Base-by-base conservation (phyloP, 2,797 vertebrate genomes). In the Tarsius wallacei region DNA sequence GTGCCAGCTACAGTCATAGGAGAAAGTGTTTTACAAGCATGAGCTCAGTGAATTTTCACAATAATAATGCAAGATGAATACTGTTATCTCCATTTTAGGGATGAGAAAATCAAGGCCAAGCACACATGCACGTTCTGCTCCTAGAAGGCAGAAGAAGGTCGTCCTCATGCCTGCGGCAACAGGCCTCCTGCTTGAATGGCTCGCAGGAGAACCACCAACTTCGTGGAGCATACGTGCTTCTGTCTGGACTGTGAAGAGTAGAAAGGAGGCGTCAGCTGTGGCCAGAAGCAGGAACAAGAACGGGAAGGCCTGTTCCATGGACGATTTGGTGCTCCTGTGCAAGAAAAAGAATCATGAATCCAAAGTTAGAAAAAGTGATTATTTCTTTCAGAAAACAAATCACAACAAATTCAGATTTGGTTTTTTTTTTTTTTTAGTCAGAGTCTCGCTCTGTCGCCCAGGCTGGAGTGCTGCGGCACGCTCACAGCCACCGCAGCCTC, bases 311-410 rank as follows among this genome's bases (percentile, higher is more conserved):
- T 82, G 71, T 16, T 49, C 49, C 28, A 13, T 4, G 13, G 16
- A 26, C 17, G 74, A 1, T 80, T 68, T 9, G 53, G 51, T 9
- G 3, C 0, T 28, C 42, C 11, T 59, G 0, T 31, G 76, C 77
- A 66, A 93, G 57, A 93, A 93, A 92, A 93, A 70, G 16, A 87
- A 83, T 55, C 21, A 36, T 33, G n/a, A 82, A 2, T 14, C 55
- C 26, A 24, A 85, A 92, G 53, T 24, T 59, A 84, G 42, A 24
- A 28, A 57, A 77, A 85, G 36, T n/a, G 33, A 66, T 2, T 76
- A 33, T 51, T 71, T 78, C 76, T 87, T 94, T 33, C 73, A 47
- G 28, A 57, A 53, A 78, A 61, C 9, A 88, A 70, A 96, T 33
- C 26, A 19, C 51, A 66, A 47, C 31, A 19, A 51, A 91, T 49